Conservation (phyloP, 2,888 invertebrate species). For the Exocentrus adspersus region DNA sequence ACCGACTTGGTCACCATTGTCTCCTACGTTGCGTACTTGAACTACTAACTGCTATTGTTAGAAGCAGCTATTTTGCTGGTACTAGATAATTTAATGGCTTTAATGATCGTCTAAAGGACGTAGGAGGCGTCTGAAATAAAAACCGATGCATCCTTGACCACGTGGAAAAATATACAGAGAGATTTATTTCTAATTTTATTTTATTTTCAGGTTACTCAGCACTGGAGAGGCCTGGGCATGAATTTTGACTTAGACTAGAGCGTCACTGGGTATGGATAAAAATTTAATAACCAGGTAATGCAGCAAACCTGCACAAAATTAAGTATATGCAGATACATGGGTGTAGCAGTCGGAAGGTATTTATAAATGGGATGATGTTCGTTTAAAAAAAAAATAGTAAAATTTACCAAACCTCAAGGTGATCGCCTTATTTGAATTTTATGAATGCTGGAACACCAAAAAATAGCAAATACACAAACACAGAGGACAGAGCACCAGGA, state of each 20-base stretch:
- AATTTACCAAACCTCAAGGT: conserved; percentile 17
- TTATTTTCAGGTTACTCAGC: too few relatives aligned
- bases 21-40: neutral
- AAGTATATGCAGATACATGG: neutral
- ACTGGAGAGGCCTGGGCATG: too few relatives aligned
- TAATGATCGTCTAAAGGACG: too few relatives aligned
- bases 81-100: too few relatives aligned
- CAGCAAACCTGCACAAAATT: neutral
- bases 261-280: too few relatives aligned
- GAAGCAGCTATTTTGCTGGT: neutral
- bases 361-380: neutral
- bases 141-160: too few relatives aligned
- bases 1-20: neutral
- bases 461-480: neutral
- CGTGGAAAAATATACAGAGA: too few relatives aligned
- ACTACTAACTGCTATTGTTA: neutral
- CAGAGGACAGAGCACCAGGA: neutral
- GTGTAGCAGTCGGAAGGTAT: neutral
- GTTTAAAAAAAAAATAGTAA: neutral
- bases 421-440: conserved; percentile 24
- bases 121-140: too few relatives aligned
- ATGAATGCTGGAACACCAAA: neutral
- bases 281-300: too few relatives aligned
- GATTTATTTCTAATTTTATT: too few relatives aligned
- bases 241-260: too few relatives aligned